Evolutionary conservation across 2,888 invertebrate genomes (phyloP), one percentile per base, ranked within the genome.

Genomic region (Leptinotarsa peninsularis): DNA sequence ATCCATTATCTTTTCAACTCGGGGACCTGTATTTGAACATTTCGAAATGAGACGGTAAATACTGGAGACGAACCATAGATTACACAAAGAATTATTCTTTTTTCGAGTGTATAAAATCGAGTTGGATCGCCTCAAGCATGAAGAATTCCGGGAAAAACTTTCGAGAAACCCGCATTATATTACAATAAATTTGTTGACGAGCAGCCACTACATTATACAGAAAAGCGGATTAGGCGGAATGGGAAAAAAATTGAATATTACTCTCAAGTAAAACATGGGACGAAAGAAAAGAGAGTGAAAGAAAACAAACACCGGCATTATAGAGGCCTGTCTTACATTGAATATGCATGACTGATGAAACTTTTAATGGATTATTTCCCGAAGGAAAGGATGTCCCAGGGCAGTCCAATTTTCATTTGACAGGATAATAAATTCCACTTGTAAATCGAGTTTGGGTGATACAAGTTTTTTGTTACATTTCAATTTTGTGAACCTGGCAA

Each of bases 131-230:
- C 75, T 52, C 71, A 43, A 75, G 75, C 75, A 67, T 75, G 71
- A 75, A 75, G 71, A 75, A 75, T 75, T 75, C 43, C 75, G 54
- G n/a, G 63, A 71, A 71, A 71, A 71, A 75, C 66, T 74, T 67
- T 70, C 66, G 56, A 71, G 72, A 58, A 66, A 60, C 78, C 63
- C 63, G 63, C 63, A 63, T 78, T 76, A 72, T 76, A 78, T 78
- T 78, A 74, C 78, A 76, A 78, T 78, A 76, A 78, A 76, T 71
- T 71, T 78, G 76, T 78, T 78, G 76, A 78, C 78, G 76, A 72
- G 71, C 78, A 74, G 73, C 78, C 71, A 78, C 76, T 76, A 76
- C 71, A 76, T 78, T 72, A 70, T 67, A 70, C 60, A 63, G 73
- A 76, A 78, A 78, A 76, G 43, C 72, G 72, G 70, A 67, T 74